Conservation (phyloP, 2,113 vertebrate species). For the Solenodon paradoxus region DNA sequence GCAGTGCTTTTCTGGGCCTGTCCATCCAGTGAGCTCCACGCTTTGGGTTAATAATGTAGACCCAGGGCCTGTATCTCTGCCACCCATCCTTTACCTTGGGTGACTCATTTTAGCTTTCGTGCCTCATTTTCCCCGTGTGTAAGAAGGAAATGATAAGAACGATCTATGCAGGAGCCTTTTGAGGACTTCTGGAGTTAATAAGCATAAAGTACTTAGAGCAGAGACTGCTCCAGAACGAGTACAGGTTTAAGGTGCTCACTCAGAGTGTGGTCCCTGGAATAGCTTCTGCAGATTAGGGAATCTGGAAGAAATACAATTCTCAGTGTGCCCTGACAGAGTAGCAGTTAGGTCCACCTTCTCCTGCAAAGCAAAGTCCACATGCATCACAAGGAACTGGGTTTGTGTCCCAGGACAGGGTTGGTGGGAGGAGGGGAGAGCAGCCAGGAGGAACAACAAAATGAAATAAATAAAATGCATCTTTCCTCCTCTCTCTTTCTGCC, state of each 20-base stretch:
- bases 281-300: not conserved
- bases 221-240: not conserved
- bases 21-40: too few species aligned
- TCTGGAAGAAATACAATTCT: not conserved
- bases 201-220: not conserved
- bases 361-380: too few species aligned
- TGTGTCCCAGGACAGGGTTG: too few species aligned
- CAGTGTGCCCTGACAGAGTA: too few species aligned
- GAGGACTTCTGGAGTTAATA: not conserved
- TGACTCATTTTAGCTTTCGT: not conserved
- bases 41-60: not conserved
- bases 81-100: too few species aligned
- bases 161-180: not conserved
- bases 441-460: too few species aligned
- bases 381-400: too few species aligned
- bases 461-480: too few species aligned
- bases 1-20: not conserved
- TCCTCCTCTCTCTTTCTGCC: too few species aligned
- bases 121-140: not conserved
- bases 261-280: too few species aligned
- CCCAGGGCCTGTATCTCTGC: not conserved
- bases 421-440: too few species aligned
- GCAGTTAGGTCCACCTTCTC: too few species aligned
- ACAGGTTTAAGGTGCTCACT: rapidly evolving
- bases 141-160: not conserved